Evolutionary conservation across 2,888 invertebrate genomes (phyloP).

Genomic region (Campoletis raptor): DNA sequence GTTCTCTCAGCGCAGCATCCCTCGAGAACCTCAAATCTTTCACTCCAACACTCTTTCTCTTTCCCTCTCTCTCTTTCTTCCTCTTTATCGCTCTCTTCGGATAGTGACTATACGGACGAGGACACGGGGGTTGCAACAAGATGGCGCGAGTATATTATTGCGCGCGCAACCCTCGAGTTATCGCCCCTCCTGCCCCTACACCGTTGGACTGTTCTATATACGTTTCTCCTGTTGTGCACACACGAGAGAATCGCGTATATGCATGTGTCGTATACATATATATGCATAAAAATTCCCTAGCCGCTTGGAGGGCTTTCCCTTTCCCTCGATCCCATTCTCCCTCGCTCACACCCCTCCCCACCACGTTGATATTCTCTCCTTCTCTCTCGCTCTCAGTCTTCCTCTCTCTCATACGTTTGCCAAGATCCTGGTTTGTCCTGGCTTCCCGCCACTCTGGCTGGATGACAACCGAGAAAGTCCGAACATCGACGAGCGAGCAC

Average conservation of each 20-base stretch:
- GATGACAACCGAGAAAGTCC: constrained; percentile 81
- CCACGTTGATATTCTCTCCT: constrained; percentile 59
- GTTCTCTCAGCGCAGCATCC: constrained; percentile 57
- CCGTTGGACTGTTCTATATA: constrained; percentile 8
- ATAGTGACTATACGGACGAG: constrained; percentile 43
- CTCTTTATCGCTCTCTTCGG: constrained; percentile 42
- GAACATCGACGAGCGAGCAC: constrained; percentile 77
- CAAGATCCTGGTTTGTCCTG: constrained; percentile 81
- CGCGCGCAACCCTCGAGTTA: constrained; percentile 67
- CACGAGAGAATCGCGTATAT: constrained; percentile 13
- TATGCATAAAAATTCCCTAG: constrained; percentile 46
- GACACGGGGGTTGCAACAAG: constrained; percentile 74
- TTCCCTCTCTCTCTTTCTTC: constrained; percentile 24
- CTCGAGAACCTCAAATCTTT: constrained; percentile 61
- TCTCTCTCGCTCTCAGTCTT: constrained; percentile 63
- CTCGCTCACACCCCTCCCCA: constrained; percentile 67
- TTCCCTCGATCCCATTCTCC: constrained; percentile 62
- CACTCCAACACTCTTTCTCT: constrained; percentile 30
- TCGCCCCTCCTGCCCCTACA: constrained; percentile 17
- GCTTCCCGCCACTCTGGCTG: constrained; percentile 84
- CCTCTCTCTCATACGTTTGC: constrained; percentile 56
- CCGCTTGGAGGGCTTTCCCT: constrained; percentile 64
- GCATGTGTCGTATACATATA: constrained; percentile 2
- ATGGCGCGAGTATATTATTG: constrained; percentile 70
- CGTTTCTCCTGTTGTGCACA: constrained; percentile 27